Evolutionary conservation across 2,888 invertebrate species (phyloP).

Genomic region (Copidosoma aretas): DNA sequence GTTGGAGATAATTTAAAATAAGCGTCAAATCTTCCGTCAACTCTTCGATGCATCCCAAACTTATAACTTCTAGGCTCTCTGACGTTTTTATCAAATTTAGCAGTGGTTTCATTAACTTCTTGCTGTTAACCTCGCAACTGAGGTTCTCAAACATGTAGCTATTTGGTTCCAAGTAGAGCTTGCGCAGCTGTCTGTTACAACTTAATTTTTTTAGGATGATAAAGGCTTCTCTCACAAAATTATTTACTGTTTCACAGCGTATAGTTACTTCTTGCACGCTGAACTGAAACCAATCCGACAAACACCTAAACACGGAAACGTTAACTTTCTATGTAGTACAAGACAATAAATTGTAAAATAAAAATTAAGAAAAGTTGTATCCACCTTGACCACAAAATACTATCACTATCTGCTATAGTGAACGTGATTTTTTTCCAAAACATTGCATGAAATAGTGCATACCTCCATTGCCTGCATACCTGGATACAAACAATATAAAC

Average conservation of each 20-base stretch:
- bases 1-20: conserved; percentile 61
- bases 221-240: conserved; percentile 54
- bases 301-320: conserved; percentile 47
- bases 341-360: not conserved
- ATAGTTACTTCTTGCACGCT: conserved; percentile 62
- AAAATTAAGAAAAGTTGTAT: conserved; percentile 11
- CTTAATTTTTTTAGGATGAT: conserved; percentile 57
- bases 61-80: conserved; percentile 63
- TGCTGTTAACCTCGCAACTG: conserved; percentile 30
- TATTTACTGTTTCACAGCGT: conserved; percentile 57
- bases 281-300: conserved; percentile 59
- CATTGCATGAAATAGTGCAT: conserved; percentile 62
- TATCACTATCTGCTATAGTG: conserved; percentile 57
- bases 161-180: conserved; percentile 57
- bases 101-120: conserved; percentile 55
- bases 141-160: conserved; percentile 54
- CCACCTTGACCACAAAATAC: conserved; percentile 57
- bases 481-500: conserved; percentile 34
- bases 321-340: not conserved
- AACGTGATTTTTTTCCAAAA: conserved; percentile 63
- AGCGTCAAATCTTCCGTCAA: conserved; percentile 62
- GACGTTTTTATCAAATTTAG: conserved; percentile 63
- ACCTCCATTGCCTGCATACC: conserved; percentile 68
- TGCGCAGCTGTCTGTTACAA: conserved; percentile 58
- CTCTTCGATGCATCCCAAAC: conserved; percentile 67